A percentile compares a stretch with the other conserved stretches of the same genome.
phyloP scores from a whole-genome alignment of 2,797 vertebrate genomes.

The Danio albolineatus region DNA sequence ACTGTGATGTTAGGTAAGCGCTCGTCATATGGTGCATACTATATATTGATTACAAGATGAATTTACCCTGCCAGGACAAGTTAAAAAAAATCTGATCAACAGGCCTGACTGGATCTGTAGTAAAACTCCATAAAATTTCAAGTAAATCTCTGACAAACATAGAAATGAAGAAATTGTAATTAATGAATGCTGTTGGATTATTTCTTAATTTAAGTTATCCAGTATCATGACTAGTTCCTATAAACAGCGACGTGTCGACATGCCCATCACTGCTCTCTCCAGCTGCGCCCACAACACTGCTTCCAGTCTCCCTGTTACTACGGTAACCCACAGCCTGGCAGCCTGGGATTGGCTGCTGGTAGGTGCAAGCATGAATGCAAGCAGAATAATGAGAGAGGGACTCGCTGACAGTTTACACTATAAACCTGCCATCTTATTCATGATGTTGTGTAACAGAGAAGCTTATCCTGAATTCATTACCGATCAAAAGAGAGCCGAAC shows the following conservation, averaged over 20 bases:
- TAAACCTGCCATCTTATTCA: conserved; percentile 40
- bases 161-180: too few relatives aligned
- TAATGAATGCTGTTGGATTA: too few relatives aligned
- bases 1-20: too few relatives aligned
- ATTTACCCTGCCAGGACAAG: too few relatives aligned
- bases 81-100: too few relatives aligned
- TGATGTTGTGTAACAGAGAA: conserved; percentile 35
- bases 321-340: conserved; percentile 71
- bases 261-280: conserved; percentile 63
- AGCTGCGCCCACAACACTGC: conserved; percentile 55
- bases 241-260: conserved; percentile 68
- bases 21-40: too few relatives aligned
- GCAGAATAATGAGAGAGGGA: conserved; percentile 54
- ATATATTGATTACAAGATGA: too few relatives aligned
- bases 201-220: too few relatives aligned
- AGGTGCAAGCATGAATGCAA: conserved; percentile 55
- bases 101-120: too few relatives aligned
- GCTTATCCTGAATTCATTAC: conserved; percentile 34
- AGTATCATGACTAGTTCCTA: conserved; percentile 18
- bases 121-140: too few relatives aligned
- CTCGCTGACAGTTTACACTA: conserved; percentile 43
- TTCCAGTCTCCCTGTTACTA: conserved; percentile 76
- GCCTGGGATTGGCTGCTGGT: conserved; percentile 69
- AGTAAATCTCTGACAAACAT: too few relatives aligned
- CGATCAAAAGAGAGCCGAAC: conserved; percentile 33